phyloP scores from a whole-genome alignment of 2,797 vertebrate species.

The Hafferia zeledoni region DNA sequence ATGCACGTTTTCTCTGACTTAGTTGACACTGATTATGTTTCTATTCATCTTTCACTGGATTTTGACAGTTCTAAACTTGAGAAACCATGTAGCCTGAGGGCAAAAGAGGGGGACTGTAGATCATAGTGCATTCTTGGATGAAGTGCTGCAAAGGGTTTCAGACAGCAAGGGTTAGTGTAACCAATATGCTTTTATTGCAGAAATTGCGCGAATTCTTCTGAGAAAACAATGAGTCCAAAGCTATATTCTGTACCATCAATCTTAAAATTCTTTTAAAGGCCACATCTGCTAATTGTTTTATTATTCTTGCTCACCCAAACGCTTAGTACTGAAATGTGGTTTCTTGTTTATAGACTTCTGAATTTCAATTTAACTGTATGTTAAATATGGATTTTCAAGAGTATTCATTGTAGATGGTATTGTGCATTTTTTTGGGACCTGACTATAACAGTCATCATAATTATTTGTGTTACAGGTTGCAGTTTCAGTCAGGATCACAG shows the following conservation, averaged over 20 bases:
- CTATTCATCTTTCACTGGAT: conserved; percentile 8
- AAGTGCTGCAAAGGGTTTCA: not conserved
- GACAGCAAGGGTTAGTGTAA: not conserved
- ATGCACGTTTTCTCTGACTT: conserved; percentile 8
- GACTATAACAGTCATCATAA: not conserved
- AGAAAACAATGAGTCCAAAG: not conserved
- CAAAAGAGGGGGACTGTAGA: conserved; percentile 26
- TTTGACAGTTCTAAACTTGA: conserved; percentile 34
- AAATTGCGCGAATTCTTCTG: not conserved
- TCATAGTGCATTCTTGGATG: not conserved
- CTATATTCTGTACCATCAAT: not conserved
- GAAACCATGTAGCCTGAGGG: conserved; percentile 5
- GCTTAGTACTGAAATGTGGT: not conserved
- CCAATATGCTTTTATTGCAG: not conserved
- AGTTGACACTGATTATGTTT: not conserved
- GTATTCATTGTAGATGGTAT: not conserved
- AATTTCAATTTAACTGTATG: not conserved
- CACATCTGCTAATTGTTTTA: not conserved
- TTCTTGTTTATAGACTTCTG: not conserved
- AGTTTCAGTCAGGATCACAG: not conserved
- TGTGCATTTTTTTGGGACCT: not conserved
- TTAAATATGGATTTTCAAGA: not conserved
- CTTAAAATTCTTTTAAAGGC: not conserved
- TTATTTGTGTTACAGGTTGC: not conserved
- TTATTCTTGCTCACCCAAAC: not conserved